phyloP scores from a whole-genome alignment of 2,888 invertebrate species.

The Lottia gigantea region DNA sequence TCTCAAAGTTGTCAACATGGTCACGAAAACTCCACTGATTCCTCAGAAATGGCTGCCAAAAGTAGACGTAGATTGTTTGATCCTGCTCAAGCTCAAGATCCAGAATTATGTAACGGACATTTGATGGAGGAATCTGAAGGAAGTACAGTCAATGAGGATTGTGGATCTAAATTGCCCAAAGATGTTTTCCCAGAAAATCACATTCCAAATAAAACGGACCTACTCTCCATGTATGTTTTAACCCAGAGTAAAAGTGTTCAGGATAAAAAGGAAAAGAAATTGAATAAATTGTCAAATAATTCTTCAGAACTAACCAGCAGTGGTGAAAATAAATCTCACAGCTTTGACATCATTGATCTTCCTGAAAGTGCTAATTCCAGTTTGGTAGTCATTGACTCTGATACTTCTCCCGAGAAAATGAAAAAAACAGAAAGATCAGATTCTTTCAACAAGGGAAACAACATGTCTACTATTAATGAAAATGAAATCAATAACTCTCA shows the following conservation, averaged over 20 bases:
- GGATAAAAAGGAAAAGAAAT: slow-evolving; percentile 2
- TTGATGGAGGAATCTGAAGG: neutral
- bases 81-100: neutral
- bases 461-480: neutral
- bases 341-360: neutral
- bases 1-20: slow-evolving; percentile 14
- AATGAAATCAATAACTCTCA: too few relatives aligned
- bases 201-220: neutral
- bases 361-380: slow-evolving; percentile 3
- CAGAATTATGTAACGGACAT: slow-evolving; percentile 15
- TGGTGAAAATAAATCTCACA: slow-evolving; percentile 3
- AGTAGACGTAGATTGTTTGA: slow-evolving; percentile 6
- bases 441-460: neutral
- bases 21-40: neutral
- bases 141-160: neutral
- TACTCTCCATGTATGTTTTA: neutral
- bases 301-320: neutral
- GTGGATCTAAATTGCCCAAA: neutral
- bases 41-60: neutral
- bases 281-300: neutral
- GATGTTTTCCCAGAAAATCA: neutral
- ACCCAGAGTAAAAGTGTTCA: neutral
- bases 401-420: neutral
- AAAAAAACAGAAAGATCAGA: neutral
- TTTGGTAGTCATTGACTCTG: slow-evolving; percentile 3